Base-by-base conservation (phyloP, 2,797 vertebrate genomes). In the Mastacembelus armatus region DNA sequence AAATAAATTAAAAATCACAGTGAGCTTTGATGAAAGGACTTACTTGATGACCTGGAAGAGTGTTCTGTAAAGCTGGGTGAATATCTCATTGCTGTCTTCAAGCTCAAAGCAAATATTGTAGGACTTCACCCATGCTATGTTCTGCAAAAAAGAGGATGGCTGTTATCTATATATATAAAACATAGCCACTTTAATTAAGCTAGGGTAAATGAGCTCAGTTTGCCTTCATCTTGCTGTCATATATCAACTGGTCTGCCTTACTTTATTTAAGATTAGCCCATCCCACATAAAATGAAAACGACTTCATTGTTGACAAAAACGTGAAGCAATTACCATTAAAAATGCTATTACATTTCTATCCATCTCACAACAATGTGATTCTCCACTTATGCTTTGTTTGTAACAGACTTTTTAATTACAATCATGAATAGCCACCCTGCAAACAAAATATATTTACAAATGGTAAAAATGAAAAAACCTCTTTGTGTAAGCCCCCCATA, bases 81-180 rank as follows among this genome's bases (percentile, higher is more conserved):
- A 99, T 80, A 99, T 99, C 90, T 99, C 98, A 83, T 99, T 99
- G 89, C 98, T 97, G 88, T 99, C 98, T 90, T 99, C 98, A 70
- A 99, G 92, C 76, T 99, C 98, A 88, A 99, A 99, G 89, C 98
- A 99, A 92, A 99, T 99, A 81, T 99, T 99, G 76, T 99, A 99
- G 21, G 98, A 99, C 82, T 99, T 99, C 76, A 99, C 98, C 98
- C 98, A 99, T 24, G 98, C 98, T 83, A 99, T 98, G 84, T 99
- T 99, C 98, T 99, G 80, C 56, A 43, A 18, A 55, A 10, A 78
- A 68, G 39, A 29, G 15, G 21, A 3, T 58, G 16, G 24, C 51
- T 0, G 30, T 69, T 26, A 72, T 35, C 10, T 7, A 38, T 15
- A 50, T 56, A n/a, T n/a, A n/a, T n/a, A n/a, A n/a, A n/a, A n/a